Evolutionary conservation across 2,888 invertebrate genomes (phyloP), one percentile per base, ranked within the genome.

Genomic region (Entomobrya multifasciata): DNA sequence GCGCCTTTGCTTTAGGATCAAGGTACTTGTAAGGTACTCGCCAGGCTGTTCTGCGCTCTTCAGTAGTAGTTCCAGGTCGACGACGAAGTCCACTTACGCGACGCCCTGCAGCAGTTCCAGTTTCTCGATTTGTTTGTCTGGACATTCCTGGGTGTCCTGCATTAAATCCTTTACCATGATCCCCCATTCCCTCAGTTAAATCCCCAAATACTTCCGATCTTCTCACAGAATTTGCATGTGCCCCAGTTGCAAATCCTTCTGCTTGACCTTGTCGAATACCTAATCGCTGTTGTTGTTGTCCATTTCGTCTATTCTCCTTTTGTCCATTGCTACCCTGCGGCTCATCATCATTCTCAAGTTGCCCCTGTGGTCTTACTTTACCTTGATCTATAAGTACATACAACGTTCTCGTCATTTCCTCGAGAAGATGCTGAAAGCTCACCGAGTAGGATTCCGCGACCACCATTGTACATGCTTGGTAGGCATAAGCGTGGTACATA

Each of bases 381-480:
- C 86, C 86, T 15, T 76, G 41, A 13, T 86, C 80, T 44, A 86
- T 86, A 2, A 86, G 65, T 0, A 67, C 36, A 67, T 86, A 80
- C 25, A 86, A 10, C 0, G 81, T 67, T 13, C 62, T 81, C 2
- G 83, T 88, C 88, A 88, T 86, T 79, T 88, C 88, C 27, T 88
- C 83, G 41, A 88, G 17, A 22, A 88, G 55, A 60, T 86, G 88
- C 41, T 83, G 83, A 30, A 79, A 88, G 20, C 86, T 86, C 0
- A 79, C 83, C 17, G 86, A 78, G 47, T 82, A 86, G 8, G 74
- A 76, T 30, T 88, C 88, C 0, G 86, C 86, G 17, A 88, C 22
- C 6, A 88, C 88, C 86, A 88, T 88, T 15, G 88, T 86, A 17
- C 86, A 88, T 0, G 88, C 88, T 65, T 88, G 86, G 62, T 88